These are phyloP conservation scores for Geococcyx californianus DNA, from an alignment of 2,113 vertebrate genomes.

Conservation along the genomic window DNA sequence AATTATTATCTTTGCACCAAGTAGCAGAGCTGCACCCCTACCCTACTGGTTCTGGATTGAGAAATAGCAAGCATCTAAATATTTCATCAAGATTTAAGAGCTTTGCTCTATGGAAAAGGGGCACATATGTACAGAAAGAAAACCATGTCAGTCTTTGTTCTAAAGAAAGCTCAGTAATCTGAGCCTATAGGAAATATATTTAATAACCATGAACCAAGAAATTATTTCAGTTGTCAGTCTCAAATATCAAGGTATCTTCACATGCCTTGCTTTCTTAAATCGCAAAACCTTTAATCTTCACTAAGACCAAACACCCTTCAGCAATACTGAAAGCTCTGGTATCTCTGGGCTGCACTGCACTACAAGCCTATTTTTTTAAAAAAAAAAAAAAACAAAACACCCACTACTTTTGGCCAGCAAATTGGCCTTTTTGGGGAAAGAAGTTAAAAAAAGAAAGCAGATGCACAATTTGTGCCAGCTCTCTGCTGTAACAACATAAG, in stretches of 20 bases:
- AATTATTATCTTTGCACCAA: background rate
- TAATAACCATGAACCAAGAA: background rate
- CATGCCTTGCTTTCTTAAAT: background rate
- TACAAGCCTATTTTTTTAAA: too few relatives aligned
- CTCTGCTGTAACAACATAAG: background rate
- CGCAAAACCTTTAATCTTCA: background rate
- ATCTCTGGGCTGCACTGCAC: background rate
- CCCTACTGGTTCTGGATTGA: background rate
- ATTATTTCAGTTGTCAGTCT: background rate
- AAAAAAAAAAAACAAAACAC: too few relatives aligned
- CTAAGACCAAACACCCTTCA: background rate
- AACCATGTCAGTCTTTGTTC: background rate
- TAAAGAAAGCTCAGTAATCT: background rate
- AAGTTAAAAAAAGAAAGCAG: background rate
- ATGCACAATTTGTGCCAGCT: background rate
- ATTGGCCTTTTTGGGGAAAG: background rate
- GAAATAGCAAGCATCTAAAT: background rate
- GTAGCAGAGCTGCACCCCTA: background rate
- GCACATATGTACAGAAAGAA: background rate
- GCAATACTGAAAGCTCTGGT: background rate
- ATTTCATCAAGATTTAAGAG: background rate
- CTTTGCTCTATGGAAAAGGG: background rate
- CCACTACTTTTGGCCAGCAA: background rate
- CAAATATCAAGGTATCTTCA: background rate
- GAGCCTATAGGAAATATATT: background rate